Conservation (phyloP, 2,888 invertebrate species). For the Minunthozetes semirufus region DNA sequence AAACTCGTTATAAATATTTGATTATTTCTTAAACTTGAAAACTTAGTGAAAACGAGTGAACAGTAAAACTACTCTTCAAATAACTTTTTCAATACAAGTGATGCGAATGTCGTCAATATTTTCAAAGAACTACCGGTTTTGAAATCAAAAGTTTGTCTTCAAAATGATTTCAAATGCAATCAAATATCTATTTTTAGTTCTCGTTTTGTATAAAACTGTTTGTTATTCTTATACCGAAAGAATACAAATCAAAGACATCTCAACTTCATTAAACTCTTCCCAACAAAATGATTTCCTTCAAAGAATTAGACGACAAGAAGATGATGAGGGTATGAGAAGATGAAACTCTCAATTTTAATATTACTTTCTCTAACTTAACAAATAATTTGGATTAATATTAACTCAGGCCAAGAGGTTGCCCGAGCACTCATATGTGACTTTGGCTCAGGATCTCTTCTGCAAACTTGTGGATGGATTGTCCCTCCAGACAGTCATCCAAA, state of each 20-base stretch:
- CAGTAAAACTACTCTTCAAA: too few species aligned
- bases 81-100: too few species aligned
- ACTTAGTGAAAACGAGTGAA: too few species aligned
- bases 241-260: background rate
- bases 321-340: background rate
- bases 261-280: background rate
- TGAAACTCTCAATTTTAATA: too few species aligned
- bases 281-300: background rate
- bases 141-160: too few species aligned
- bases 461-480: constrained; percentile 39
- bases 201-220: background rate
- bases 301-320: constrained; percentile 9
- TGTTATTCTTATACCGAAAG: background rate
- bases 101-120: too few species aligned
- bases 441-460: constrained; percentile 39
- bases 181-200: background rate
- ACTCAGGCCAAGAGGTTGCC: constrained; percentile 23
- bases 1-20: too few species aligned
- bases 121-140: too few species aligned
- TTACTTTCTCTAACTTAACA: background rate
- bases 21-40: too few species aligned
- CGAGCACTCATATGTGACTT: constrained; percentile 39
- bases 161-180: too few species aligned
- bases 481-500: constrained; percentile 38
- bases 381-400: background rate